phyloP scores from a whole-genome alignment of 2,888 invertebrate species.

The Melipona bicolor region DNA sequence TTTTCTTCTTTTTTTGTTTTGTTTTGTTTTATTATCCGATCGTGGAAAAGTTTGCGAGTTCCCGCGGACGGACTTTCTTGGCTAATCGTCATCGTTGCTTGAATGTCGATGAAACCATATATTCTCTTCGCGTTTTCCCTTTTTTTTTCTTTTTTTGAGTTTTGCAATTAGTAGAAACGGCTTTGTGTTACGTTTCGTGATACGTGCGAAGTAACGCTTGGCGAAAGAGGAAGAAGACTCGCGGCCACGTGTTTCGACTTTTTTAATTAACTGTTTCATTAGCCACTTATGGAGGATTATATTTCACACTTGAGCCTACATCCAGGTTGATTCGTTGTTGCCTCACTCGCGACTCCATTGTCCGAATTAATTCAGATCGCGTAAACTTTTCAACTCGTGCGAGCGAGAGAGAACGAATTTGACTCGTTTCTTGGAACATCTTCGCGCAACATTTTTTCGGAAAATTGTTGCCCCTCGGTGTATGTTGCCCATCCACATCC shows the following conservation, averaged over 20 bases:
- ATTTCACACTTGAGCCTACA: conserved; percentile 62
- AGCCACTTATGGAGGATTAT: conserved; percentile 50
- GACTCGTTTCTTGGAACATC: not conserved
- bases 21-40: conserved; percentile 1
- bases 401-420: not conserved
- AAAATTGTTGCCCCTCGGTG: not conserved
- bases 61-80: not conserved
- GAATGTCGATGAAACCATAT: conserved; percentile 4
- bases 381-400: conserved; percentile 6
- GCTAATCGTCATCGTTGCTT: too few relatives aligned
- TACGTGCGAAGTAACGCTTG: not conserved
- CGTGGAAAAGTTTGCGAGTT: not conserved
- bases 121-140: not conserved
- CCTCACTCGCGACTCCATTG: conserved; percentile 25
- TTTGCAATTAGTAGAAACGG: not conserved
- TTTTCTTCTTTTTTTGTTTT: too few relatives aligned
- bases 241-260: conserved; percentile 1
- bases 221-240: not conserved
- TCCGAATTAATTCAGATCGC: not conserved
- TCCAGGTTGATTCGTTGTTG: conserved; percentile 61
- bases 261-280: conserved; percentile 63
- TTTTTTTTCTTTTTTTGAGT: not conserved
- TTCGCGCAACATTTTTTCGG: not conserved
- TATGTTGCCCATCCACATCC: not conserved
- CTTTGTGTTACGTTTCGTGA: not conserved